phyloP scores from a whole-genome alignment of 2,888 invertebrate genomes.

The Acanthosepion pharaonis region DNA sequence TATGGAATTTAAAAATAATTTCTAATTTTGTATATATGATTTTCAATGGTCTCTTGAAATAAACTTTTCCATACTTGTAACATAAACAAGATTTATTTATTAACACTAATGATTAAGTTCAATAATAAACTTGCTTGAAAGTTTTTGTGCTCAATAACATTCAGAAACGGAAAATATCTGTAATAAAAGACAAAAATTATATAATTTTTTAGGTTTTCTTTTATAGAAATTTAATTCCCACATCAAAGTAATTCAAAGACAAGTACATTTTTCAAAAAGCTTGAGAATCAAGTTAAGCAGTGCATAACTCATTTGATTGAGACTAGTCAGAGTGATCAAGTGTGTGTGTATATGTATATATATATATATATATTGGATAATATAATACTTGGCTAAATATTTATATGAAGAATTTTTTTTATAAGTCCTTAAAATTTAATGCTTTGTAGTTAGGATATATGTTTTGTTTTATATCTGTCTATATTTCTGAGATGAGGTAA shows the following conservation, averaged over 20 bases:
- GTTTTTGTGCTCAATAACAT: neutral
- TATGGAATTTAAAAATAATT: neutral
- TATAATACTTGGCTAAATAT: too few relatives aligned
- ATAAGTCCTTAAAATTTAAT: too few relatives aligned
- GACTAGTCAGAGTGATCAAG: neutral
- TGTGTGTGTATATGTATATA: neutral
- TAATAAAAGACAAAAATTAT: neutral
- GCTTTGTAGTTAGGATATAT: too few relatives aligned
- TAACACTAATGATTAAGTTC: neutral
- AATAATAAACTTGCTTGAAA: neutral
- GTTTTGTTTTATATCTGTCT: too few relatives aligned
- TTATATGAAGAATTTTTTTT: too few relatives aligned
- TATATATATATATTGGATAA: too few relatives aligned
- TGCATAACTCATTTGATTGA: neutral
- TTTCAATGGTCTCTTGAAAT: neutral
- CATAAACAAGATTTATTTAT: neutral
- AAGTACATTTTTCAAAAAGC: neutral
- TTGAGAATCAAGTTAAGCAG: neutral
- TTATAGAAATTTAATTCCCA: neutral
- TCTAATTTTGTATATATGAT: neutral
- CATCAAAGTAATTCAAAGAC: neutral
- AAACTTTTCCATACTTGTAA: neutral
- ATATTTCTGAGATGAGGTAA: too few relatives aligned
- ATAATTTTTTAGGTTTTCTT: neutral
- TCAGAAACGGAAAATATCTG: neutral